Conservation (phyloP, 1,140 invertebrate species). For the Tetraneura akinire region DNA sequence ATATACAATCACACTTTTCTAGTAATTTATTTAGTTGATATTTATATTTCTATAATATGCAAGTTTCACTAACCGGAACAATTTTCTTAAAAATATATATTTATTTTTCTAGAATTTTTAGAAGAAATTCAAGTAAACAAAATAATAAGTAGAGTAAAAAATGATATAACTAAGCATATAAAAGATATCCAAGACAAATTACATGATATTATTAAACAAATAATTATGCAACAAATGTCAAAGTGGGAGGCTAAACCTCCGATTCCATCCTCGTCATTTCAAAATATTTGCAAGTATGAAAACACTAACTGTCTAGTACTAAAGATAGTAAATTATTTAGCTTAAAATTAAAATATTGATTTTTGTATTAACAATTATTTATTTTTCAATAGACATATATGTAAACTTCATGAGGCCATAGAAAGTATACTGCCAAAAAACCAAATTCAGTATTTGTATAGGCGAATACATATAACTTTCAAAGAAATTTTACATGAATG, state of each 20-base stretch:
- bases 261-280: slow-evolving; percentile 89
- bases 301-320: not conserved
- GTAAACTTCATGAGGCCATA: slow-evolving; percentile 90
- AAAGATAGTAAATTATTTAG: not conserved
- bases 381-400: slow-evolving; percentile 72
- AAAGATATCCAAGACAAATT: slow-evolving; percentile 91
- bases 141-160: slow-evolving; percentile 53
- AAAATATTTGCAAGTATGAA: slow-evolving; percentile 75
- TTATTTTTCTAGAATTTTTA: slow-evolving; percentile 53
- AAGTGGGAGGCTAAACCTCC: slow-evolving; percentile 93
- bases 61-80: not conserved
- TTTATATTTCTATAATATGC: not conserved
- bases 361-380: slow-evolving; percentile 54
- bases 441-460: slow-evolving; percentile 77
- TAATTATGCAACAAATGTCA: slow-evolving; percentile 74
- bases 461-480: slow-evolving; percentile 81
- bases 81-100: not conserved
- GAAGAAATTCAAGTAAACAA: slow-evolving; percentile 53
- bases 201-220: slow-evolving; percentile 81
- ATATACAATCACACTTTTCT: slow-evolving; percentile 70
- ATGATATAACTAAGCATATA: slow-evolving; percentile 67
- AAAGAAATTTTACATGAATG: slow-evolving; percentile 84
- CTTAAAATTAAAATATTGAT: not conserved
- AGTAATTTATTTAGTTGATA: slow-evolving; percentile 53
- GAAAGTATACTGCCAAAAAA: slow-evolving; percentile 73